Evolutionary conservation across 1,140 invertebrate genomes (phyloP).

Genomic region (Himalopsyche phryganea): DNA sequence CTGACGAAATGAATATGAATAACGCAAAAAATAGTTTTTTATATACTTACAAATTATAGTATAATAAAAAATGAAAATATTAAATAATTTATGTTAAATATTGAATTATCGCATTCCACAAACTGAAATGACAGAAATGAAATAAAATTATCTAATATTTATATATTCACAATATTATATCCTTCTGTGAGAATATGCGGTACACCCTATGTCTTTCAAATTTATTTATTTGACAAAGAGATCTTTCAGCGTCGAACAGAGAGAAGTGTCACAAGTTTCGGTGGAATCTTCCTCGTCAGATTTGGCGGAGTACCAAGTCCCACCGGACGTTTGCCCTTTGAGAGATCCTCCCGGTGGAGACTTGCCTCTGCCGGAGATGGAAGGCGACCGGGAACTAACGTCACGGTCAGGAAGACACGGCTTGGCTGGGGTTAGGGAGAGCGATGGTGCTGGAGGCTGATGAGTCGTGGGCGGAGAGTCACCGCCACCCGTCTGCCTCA

Average conservation of each 20-base stretch:
- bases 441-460: conserved; percentile 35
- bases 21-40: too few species aligned
- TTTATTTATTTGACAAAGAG: conserved; percentile 78
- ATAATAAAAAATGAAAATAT: too few species aligned
- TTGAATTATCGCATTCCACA: too few species aligned
- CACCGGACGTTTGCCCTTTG: background rate
- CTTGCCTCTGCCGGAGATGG: conserved; percentile 56
- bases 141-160: too few species aligned
- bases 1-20: too few species aligned
- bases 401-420: background rate
- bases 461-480: conserved; percentile 39
- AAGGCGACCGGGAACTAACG: conserved; percentile 33
- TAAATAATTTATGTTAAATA: too few species aligned
- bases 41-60: too few species aligned
- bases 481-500: conserved; percentile 55
- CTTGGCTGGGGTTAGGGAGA: conserved; percentile 29
- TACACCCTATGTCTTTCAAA: background rate
- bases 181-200: too few species aligned
- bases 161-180: too few species aligned
- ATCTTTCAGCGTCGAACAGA: conserved; percentile 78
- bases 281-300: conserved; percentile 61
- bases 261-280: conserved; percentile 68
- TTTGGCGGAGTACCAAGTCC: conserved; percentile 53
- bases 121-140: too few species aligned
- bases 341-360: conserved; percentile 35